These are phyloP conservation scores for Melipona quadrifasciata DNA, from an alignment of 1,140 invertebrate species.

Conservation along the genomic window DNA sequence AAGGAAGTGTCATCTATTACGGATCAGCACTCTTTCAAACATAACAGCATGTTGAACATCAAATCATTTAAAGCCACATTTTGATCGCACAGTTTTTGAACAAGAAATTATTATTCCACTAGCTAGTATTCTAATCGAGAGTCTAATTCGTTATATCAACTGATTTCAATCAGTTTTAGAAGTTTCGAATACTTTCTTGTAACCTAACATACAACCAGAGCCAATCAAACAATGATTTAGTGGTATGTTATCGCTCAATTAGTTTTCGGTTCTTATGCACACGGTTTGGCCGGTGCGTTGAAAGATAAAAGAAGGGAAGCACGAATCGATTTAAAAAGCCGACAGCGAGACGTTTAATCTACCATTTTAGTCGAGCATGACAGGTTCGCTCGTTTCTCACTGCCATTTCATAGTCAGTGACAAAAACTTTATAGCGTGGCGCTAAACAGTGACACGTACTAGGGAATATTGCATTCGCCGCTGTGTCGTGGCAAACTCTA, in stretches of 20 bases:
- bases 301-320: slow-evolving; percentile 51
- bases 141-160: too few species aligned
- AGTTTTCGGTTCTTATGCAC: slow-evolving; percentile 40
- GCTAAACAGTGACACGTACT: slow-evolving; percentile 62
- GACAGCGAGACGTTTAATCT: slow-evolving; percentile 52
- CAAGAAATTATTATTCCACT: too few species aligned
- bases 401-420: slow-evolving; percentile 53
- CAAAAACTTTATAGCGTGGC: slow-evolving; percentile 61
- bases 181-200: too few species aligned
- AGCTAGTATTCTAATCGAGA: too few species aligned
- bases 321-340: slow-evolving; percentile 55
- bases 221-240: background rate
- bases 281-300: background rate
- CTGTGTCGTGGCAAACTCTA: slow-evolving; percentile 6
- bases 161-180: too few species aligned
- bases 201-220: too few species aligned
- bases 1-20: background rate
- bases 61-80: background rate
- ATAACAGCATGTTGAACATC: background rate
- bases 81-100: too few species aligned
- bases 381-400: slow-evolving; percentile 57
- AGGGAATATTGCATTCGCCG: slow-evolving; percentile 58
- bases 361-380: slow-evolving; percentile 53
- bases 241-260: slow-evolving; percentile 29
- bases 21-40: too few species aligned